These are phyloP conservation scores for Aphodius granarius DNA, from an alignment of 2,888 invertebrate species.

Conservation along the genomic window DNA sequence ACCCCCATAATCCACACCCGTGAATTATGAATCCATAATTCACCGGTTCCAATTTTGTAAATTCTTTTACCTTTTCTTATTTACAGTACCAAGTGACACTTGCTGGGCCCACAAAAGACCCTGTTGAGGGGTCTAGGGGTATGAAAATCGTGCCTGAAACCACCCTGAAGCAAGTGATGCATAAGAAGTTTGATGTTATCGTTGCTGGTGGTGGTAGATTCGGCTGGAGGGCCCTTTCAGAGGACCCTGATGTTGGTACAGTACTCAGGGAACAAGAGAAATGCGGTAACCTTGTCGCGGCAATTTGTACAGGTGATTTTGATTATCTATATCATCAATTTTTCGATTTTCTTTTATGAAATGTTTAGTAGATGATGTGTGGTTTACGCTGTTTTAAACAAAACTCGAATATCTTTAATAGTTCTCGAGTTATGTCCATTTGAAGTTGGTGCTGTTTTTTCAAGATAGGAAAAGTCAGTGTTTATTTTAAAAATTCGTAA, in stretches of 20 bases:
- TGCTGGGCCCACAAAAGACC: conserved; percentile 32
- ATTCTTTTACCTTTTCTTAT: not conserved
- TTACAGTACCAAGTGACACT: conserved; percentile 22
- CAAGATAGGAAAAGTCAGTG: too few species aligned
- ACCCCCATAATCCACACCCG: not conserved
- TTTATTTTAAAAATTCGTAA: not conserved
- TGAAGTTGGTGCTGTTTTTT: not conserved
- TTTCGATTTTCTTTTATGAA: too few species aligned
- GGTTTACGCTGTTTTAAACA: not conserved
- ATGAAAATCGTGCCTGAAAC: conserved; percentile 34
- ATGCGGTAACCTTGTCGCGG: conserved; percentile 32
- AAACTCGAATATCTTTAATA: not conserved
- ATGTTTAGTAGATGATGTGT: not conserved
- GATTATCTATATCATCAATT: too few species aligned
- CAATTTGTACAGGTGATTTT: conserved; percentile 35
- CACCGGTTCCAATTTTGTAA: conserved; percentile 6
- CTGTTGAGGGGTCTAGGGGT: conserved; percentile 32
- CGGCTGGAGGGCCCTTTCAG: conserved; percentile 32
- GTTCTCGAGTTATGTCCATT: not conserved
- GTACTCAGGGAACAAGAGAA: conserved; percentile 35
- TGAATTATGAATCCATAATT: not conserved
- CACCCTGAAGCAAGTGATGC: conserved; percentile 33
- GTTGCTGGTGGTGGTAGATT: conserved; percentile 32
- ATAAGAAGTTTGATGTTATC: conserved; percentile 33
- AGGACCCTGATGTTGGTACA: conserved; percentile 33